Evolutionary conservation across 2,888 invertebrate species (phyloP), one percentile per base, ranked within the genome.

Genomic region (Lithophane socia): DNA sequence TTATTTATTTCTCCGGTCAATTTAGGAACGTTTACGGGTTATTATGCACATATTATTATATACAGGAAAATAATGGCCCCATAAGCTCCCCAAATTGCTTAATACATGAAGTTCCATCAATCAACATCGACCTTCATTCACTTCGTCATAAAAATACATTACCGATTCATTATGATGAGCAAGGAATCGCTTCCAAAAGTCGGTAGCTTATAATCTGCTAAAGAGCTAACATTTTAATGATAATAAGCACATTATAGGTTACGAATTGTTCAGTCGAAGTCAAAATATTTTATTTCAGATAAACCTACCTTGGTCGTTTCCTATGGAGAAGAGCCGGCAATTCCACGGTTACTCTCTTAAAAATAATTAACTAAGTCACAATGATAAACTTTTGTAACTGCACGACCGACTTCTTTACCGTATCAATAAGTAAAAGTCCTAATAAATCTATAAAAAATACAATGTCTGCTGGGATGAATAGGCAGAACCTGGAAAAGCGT

Each of bases 101-200:
- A 73, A 84, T 86, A 83, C 71, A 72, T 73, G 73, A 61, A 74
- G 49, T 71, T 76, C 58, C 76, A 88, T 90, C 78, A 79, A 89
- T 90, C 90, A 89, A 78, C 61, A 78, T 88, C 88, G 80, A 8
- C 73, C 72, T 72, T 81, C 74, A 87, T 88, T 83, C 79, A 78
- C 68, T 79, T 76, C 37, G 70, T 76, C 85, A 89, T 88, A 80
- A 87, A 88, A 87, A 86, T 77, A 87, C 77, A 87, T 93, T 92
- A 93, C 91, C 83, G 86, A 91, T 92, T 94, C 93, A 93, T 93
- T 94, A 92, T 87, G 86, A 88, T 88, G 88, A 90, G 91, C 93
- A 93, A 93, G 94, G 94, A 93, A 94, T 94, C 92, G 93, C 93
- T 94, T 94, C 94, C 89, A 92, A 92, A 94, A 93, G 92, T 93